Base-by-base conservation (phyloP, 1,140 invertebrate species). In the Caenorhabditis remanei region DNA sequence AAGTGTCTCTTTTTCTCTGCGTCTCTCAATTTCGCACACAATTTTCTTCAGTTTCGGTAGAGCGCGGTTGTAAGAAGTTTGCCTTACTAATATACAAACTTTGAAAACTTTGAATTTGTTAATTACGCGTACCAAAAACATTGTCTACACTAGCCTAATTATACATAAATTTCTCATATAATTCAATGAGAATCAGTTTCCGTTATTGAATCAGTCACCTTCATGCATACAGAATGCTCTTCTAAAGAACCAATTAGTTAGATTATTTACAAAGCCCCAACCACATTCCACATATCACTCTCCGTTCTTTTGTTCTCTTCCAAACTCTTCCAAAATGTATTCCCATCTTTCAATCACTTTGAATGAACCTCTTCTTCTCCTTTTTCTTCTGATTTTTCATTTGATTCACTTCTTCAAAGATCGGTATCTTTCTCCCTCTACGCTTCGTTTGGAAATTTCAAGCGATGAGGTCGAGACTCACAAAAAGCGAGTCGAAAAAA, bases 401-500 rank as follows among this genome's bases (percentile, higher is more conserved):
- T 71, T 71, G 65, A 71, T 71, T 71, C 65, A 71, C 46, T 50
- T 50, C 46, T 21, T 11, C 24, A 16, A 13, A 79, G 71, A 79
- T 79, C 71, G 71, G 71, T 79, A 79, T 79, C 71, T 79, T 13
- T n/a, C 3, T 71, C 46, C 9, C 61, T 8, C 24, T 71, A 53
- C 43, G 71, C 46, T 24, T 79, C 71, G 71, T 50, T 79, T 79
- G 4, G 19, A 24, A 79, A 79, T 19, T 79, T 79, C 43, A 79
- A 79, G 43, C 71, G 71, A 46, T 79, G 71, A 79, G 71, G 71
- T 79, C 71, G 71, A 79, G 71, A 79, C 21, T 79, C 71, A 24
- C 71, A 79, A 79, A 79, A 79, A 79, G 71, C 46, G 71, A 79
- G 46, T 71, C 65, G 65, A 71, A 71, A 79, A 67, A 65, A 79